phyloP scores from a whole-genome alignment of 2,113 vertebrate species.

The Aegypius monachus region DNA sequence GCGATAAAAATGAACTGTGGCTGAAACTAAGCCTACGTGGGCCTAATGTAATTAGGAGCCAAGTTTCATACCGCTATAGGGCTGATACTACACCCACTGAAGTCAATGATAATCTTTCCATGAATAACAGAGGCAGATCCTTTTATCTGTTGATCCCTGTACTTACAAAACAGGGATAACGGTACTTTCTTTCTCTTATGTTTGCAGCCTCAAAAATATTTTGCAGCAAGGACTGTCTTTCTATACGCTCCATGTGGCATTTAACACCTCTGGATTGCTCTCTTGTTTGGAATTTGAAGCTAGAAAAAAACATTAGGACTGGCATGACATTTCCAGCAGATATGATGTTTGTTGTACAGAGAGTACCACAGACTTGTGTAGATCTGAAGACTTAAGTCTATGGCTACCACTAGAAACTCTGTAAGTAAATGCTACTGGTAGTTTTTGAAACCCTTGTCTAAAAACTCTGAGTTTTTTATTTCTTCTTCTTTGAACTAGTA shows the following conservation, averaged over 20 bases:
- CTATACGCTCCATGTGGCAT: background rate
- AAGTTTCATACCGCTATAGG: conserved; percentile 65
- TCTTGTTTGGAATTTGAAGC: background rate
- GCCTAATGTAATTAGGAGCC: conserved; percentile 38
- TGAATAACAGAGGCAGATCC: conserved; percentile 29
- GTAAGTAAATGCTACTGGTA: fast-evolving
- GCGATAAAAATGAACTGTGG: conserved; percentile 47
- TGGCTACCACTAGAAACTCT: background rate
- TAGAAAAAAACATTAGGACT: background rate
- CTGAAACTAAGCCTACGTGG: conserved; percentile 49
- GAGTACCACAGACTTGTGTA: background rate
- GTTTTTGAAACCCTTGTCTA: background rate
- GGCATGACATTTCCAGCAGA: background rate
- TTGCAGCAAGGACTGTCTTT: background rate
- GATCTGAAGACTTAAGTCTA: background rate
- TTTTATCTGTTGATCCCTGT: background rate
- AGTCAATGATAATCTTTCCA: conserved; percentile 51
- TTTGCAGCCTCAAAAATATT: background rate
- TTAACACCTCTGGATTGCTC: background rate
- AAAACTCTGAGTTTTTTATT: background rate
- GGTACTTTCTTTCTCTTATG: background rate
- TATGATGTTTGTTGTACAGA: background rate
- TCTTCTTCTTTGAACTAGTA: background rate
- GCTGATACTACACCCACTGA: conserved; percentile 67
- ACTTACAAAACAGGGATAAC: conserved; percentile 29